These are phyloP conservation scores for Hafferia zeledoni DNA, from an alignment of 2,797 vertebrate species.

Conservation along the genomic window DNA sequence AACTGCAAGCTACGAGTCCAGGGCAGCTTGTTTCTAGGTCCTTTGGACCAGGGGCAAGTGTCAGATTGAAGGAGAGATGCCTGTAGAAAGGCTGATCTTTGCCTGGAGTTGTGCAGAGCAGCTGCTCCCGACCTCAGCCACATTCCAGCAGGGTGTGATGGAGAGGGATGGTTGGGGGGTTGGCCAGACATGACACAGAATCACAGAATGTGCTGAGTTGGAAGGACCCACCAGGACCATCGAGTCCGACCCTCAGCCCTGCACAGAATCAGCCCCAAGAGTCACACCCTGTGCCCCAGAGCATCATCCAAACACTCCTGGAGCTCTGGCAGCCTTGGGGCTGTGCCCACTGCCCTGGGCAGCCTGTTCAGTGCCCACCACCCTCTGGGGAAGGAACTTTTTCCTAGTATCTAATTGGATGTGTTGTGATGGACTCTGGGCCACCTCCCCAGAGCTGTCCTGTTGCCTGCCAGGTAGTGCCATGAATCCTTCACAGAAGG, in stretches of 20 bases:
- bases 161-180: neutral
- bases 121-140: neutral
- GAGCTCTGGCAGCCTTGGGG: neutral
- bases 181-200: neutral
- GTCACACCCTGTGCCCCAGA: neutral
- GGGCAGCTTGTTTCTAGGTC: neutral
- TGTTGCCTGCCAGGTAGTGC: rapidly evolving
- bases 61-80: neutral
- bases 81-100: neutral
- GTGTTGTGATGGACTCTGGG: neutral
- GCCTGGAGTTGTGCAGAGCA: neutral
- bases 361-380: neutral
- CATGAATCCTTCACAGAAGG: neutral
- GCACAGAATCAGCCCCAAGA: neutral
- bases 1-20: rapidly evolving
- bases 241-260: too few relatives aligned
- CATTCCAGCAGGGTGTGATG: rapidly evolving
- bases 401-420: too few relatives aligned
- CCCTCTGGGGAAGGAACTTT: neutral
- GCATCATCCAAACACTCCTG: neutral
- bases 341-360: neutral
- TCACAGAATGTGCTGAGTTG: neutral
- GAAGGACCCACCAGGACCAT: neutral
- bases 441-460: neutral
- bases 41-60: neutral